phyloP scores from a whole-genome alignment of 1,140 invertebrate genomes.

The Sipha flava region DNA sequence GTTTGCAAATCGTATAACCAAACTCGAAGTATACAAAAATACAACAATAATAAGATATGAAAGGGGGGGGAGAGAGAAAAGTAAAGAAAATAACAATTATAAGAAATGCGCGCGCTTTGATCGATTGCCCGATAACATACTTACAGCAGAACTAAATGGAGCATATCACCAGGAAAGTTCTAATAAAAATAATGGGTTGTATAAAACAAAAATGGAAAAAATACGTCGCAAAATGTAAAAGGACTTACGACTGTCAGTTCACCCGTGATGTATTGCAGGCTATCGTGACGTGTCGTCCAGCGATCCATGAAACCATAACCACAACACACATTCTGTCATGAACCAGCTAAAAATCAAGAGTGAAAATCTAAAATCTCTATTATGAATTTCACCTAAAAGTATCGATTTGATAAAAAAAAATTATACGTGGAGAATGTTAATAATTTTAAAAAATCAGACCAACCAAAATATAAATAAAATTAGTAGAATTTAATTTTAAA shows the following conservation, averaged over 20 bases:
- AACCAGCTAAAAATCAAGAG: background rate
- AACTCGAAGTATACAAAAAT: no score
- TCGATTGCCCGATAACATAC: background rate
- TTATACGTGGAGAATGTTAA: no score
- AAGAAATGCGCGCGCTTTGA: no score
- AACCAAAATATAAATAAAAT: no score
- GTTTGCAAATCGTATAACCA: no score
- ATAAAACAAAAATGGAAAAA: background rate
- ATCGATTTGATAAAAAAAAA: background rate
- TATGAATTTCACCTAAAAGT: background rate
- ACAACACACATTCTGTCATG: no score
- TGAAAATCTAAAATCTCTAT: no score
- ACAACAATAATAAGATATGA: no score
- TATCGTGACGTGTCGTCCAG: background rate
- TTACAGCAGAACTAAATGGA: background rate
- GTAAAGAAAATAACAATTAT: no score
- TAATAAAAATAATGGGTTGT: conserved; percentile 16
- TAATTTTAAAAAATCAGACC: no score
- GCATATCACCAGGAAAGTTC: background rate
- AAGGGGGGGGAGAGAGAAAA: no score
- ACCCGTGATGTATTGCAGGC: background rate
- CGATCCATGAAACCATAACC: background rate
- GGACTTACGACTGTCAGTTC: background rate
- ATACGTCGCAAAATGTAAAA: background rate
- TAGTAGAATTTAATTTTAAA: no score